A percentile compares a stretch with the other conserved stretches of the same genome.
phyloP scores from a whole-genome alignment of 2,797 vertebrate species.

The Ctenosaura bakeri region DNA sequence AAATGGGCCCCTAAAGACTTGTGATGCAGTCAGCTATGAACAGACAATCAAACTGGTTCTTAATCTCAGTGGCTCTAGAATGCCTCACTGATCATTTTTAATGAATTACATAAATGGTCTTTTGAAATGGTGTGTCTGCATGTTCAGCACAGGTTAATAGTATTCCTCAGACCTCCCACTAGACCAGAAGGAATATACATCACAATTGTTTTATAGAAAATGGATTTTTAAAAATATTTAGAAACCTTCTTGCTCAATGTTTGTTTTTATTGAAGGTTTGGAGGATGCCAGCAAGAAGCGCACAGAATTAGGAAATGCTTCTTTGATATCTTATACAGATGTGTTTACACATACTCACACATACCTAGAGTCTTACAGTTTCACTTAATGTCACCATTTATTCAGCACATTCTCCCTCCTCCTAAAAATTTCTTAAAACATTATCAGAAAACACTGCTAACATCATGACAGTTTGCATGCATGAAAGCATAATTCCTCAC shows the following conservation, averaged over 20 bases:
- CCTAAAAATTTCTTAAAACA: background rate
- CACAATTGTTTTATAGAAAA: conserved; percentile 10
- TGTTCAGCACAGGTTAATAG: conserved; percentile 22
- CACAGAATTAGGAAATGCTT: background rate
- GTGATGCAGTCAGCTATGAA: conserved; percentile 29
- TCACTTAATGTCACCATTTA: background rate
- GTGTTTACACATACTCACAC: background rate
- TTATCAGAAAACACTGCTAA: background rate
- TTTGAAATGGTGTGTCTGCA: conserved; percentile 18
- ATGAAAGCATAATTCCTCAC: conserved; percentile 18
- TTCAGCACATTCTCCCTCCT: background rate
- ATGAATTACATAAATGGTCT: conserved; percentile 37
- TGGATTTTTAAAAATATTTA: conserved; percentile 1
- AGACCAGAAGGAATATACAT: background rate
- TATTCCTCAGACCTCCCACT: conserved; percentile 13
- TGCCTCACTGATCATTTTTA: conserved; percentile 42
- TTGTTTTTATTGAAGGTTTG: background rate
- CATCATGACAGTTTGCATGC: conserved; percentile 5
- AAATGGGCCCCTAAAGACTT: conserved; percentile 30
- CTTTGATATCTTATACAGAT: background rate
- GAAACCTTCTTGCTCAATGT: background rate
- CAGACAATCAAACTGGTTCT: conserved; percentile 26
- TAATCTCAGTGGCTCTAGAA: conserved; percentile 38
- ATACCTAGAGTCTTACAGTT: background rate
- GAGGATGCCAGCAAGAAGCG: background rate